phyloP scores from a whole-genome alignment of 2,888 invertebrate species.

The Clistopyga incitator region DNA sequence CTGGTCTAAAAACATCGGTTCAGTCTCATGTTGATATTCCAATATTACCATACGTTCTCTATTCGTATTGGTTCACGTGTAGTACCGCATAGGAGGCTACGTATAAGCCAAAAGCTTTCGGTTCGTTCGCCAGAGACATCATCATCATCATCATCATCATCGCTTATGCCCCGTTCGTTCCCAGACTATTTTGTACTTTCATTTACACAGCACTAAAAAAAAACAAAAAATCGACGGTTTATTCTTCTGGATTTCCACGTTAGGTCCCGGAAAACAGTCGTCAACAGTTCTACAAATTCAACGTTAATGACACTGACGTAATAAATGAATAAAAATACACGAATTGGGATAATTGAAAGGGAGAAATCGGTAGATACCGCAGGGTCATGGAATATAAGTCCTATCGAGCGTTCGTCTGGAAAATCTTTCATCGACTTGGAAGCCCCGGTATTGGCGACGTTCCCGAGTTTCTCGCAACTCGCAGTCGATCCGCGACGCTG shows the following conservation, averaged over 20 bases:
- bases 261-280: too few relatives aligned
- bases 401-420: conserved; percentile 65
- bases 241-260: too few relatives aligned
- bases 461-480: conserved; percentile 26
- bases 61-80: conserved; percentile 27
- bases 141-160: too few relatives aligned
- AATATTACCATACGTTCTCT: conserved; percentile 54
- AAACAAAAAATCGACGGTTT: too few relatives aligned
- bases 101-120: conserved; percentile 38
- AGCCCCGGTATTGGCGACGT: conserved; percentile 56
- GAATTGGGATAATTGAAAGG: conserved; percentile 37
- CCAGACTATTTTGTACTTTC: conserved; percentile 52
- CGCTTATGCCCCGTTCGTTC: conserved; percentile 49
- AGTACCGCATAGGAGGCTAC: neutral
- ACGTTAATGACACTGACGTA: too few relatives aligned
- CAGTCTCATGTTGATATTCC: conserved; percentile 55
- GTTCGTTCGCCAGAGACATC: conserved; percentile 45
- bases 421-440: conserved; percentile 66
- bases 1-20: conserved; percentile 56
- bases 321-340: conserved; percentile 38
- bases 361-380: conserved; percentile 48
- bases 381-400: conserved; percentile 58
- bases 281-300: too few relatives aligned
- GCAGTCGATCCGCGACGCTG: conserved; percentile 38
- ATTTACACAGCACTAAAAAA: conserved; percentile 40